These are phyloP conservation scores for Melikaiella ostensackeni DNA, from an alignment of 2,888 invertebrate genomes.

Conservation along the genomic window DNA sequence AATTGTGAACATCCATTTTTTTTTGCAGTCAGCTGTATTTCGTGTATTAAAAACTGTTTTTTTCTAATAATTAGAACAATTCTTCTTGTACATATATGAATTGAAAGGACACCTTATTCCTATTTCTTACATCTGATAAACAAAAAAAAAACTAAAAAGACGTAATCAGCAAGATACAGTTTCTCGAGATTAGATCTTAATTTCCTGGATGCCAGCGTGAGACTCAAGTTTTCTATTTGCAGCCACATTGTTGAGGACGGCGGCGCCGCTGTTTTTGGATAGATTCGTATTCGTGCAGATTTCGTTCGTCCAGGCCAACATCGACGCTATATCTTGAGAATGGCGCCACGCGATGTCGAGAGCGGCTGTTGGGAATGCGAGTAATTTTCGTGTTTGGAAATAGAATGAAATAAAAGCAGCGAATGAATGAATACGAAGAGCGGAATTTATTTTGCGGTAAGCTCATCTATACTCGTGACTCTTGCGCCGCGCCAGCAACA, in stretches of 20 bases:
- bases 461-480: conserved; percentile 10
- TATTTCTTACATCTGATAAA: neutral
- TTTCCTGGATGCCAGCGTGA: neutral
- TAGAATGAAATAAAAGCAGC: conserved; percentile 60
- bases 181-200: neutral
- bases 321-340: conserved; percentile 62
- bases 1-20: no score
- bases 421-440: conserved; percentile 22
- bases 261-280: conserved; percentile 50
- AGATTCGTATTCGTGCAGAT: conserved; percentile 16
- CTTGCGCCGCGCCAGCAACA: neutral
- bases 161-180: neutral
- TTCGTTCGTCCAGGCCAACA: conserved; percentile 47
- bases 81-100: no score
- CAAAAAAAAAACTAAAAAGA: neutral
- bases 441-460: conserved; percentile 22
- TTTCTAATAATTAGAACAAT: no score
- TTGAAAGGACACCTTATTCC: neutral
- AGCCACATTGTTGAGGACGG: conserved; percentile 51
- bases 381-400: conserved; percentile 64
- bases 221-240: conserved; percentile 19
- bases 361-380: conserved; percentile 55
- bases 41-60: no score
- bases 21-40: no score
- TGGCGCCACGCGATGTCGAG: conserved; percentile 58